Base-by-base conservation (phyloP, 2,888 invertebrate species). In the Acronicta leporina region DNA sequence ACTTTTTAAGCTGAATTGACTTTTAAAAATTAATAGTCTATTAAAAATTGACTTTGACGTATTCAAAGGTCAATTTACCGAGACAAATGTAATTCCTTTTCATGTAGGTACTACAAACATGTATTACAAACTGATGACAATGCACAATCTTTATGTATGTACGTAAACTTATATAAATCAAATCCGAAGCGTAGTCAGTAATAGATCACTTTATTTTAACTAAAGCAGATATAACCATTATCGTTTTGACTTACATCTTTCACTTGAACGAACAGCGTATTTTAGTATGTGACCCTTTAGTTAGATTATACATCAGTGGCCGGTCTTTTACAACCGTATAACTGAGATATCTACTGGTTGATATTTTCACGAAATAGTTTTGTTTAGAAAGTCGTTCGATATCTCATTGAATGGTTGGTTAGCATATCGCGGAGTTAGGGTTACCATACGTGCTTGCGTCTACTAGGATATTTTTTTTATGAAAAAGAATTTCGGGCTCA, bases 321-420 rank as follows among this genome's bases (percentile, higher is more conserved):
- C 64, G 61, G 42, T 20, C 20, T 68, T 63, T 72, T 68, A 75
- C 57, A 63, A 58, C n/a, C 15, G 48, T 59, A 55, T 63, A 62
- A 63, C 62, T 54, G 16, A 68, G 69, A 73, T 64, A n/a, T n/a
- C n/a, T n/a, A 46, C 56, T 46, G 45, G 48, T 38, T 42, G 69
- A 73, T 64, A 63, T 75, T 74, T 76, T 67, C 56, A 70, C 67
- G 44, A 70, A 74, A 73, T 65, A 51, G 67, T 67, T 68, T 67
- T 68, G 64, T 76, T 80, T 79, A 77, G 82, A 82, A 82, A 82
- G 82, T 75, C 53, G 75, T 78, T 68, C 57, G 63, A 68, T 75
- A 68, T 50, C 55, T 63, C 50, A 43, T 66, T 60, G 65, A 62
- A 64, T 68, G 47, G 16, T 46, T 60, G 38, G 64, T 69, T 63